Base-by-base conservation (phyloP, 2,113 vertebrate genomes). In the Anhinga rufa region DNA sequence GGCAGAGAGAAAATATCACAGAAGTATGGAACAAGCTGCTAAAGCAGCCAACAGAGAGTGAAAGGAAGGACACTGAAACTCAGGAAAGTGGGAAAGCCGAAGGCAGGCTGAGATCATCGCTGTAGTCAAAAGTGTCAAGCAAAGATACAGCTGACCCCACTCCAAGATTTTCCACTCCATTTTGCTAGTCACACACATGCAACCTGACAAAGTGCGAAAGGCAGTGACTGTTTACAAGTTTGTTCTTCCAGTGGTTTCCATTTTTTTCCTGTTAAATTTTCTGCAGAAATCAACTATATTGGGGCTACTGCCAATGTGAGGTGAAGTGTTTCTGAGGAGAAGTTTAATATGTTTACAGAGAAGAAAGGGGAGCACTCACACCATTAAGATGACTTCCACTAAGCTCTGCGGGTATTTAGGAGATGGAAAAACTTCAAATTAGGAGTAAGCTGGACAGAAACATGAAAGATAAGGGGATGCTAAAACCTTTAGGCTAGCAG, bases 171-270 rank as follows among this genome's bases (percentile, higher is more conserved):
- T 82, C 91, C 82, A 95, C 81, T 95, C 89, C 49, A 7, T 91
- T 93, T 90, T 80, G 55, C 72, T 46, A 85, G 75, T 82, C 86
- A 74, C 81, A 87, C 86, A 74, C 81, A 74, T 31, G 44, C 71
- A 58, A 25, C 62, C 66, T 95, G 94, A 95, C 95, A 91, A 80
- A 66, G 94, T 91, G 92, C 93, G 95, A 96, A 93, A 85, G 94
- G 58, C 86, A 90, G 38, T 62, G 60, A 77, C 92, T 95, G 91
- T 92, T 96, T 92, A 76, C 70, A 69, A 79, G 86, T 92, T 92
- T 65, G 11, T 88, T 84, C 85, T 95, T 76, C 92, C 93, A 82
- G 89, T 70, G 68, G 75, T 92, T 94, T 87, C 31, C 46, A 10
- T 40, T 29, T 17, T 21, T 54, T 49, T 28, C 32, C 10, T 8